Evolutionary conservation across 2,888 invertebrate genomes (phyloP).

Genomic region (Nematopogon swammerdamellus): DNA sequence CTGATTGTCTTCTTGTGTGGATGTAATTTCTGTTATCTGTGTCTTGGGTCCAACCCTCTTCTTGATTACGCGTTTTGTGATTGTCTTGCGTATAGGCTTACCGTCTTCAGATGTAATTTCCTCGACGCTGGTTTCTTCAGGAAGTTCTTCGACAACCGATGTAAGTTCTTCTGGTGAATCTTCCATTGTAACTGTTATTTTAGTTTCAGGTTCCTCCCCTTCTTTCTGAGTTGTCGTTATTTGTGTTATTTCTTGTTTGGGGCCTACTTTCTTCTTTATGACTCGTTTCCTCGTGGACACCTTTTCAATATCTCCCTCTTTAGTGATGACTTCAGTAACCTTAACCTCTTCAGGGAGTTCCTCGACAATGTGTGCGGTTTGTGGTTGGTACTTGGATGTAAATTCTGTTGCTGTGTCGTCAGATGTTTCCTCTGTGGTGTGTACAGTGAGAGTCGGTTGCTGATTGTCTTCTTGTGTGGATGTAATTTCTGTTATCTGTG

Average conservation of each 20-base stretch:
- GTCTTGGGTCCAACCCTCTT: conserved; percentile 26
- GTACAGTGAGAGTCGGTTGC: conserved; percentile 17
- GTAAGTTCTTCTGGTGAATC: too few relatives aligned
- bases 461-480: conserved; percentile 34
- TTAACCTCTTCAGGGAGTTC: conserved; percentile 15
- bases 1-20: conserved; percentile 33
- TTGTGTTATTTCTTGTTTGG: conserved; percentile 32
- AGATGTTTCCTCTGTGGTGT: not conserved
- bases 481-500: conserved; percentile 37
- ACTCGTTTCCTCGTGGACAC: conserved; percentile 16
- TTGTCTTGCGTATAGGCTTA: conserved; percentile 5
- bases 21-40: conserved; percentile 38
- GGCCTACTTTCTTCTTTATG: conserved; percentile 27
- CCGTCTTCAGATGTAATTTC: conserved; percentile 8
- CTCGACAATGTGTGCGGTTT: conserved; percentile 12
- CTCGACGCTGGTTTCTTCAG: too few relatives aligned
- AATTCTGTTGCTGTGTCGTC: conserved; percentile 11
- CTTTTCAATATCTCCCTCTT: not conserved
- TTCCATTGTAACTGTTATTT: conserved; percentile 18
- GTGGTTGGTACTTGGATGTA: conserved; percentile 10
- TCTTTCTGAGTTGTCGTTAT: conserved; percentile 16
- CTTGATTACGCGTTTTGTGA: conserved; percentile 20
- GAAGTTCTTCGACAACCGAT: too few relatives aligned
- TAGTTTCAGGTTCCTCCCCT: conserved; percentile 22
- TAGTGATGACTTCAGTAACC: conserved; percentile 10